These are phyloP conservation scores for Chlorocebus sabaeus DNA, from an alignment of 2,113 vertebrate genomes.

Conservation along the genomic window DNA sequence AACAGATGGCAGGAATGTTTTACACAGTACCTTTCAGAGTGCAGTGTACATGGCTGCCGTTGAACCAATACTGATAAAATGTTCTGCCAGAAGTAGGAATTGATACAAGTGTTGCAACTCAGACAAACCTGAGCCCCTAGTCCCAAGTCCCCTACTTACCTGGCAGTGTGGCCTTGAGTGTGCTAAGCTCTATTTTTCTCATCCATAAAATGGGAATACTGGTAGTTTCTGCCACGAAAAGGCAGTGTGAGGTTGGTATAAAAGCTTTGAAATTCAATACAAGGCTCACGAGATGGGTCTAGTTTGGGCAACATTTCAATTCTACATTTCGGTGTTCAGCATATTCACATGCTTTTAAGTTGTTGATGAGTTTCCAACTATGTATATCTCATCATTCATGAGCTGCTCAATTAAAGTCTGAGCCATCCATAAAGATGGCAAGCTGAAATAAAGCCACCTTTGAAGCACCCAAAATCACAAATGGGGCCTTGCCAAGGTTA, in stretches of 20 bases:
- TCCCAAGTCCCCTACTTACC: not conserved
- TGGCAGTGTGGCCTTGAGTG: not conserved
- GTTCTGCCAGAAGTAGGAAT: not conserved
- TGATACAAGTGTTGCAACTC: not conserved
- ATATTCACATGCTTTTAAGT: not conserved
- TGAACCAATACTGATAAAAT: not conserved
- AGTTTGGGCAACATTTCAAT: not conserved
- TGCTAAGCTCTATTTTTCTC: not conserved
- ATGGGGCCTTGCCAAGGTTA: not conserved
- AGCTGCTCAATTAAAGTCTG: not conserved
- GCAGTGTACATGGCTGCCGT: not conserved
- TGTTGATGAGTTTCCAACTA: not conserved
- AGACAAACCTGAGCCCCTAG: not conserved
- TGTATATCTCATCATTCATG: not conserved
- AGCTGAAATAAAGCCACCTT: not conserved
- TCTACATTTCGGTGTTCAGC: conserved; percentile 6
- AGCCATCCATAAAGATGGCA: not conserved
- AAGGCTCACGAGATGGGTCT: not conserved
- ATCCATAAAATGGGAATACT: not conserved
- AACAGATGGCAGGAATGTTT: not conserved
- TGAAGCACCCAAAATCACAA: not conserved
- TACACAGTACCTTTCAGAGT: not conserved
- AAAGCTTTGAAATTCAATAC: conserved; percentile 28
- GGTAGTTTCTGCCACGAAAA: not conserved
- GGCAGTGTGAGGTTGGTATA: not conserved